phyloP scores from a whole-genome alignment of 2,113 vertebrate species.

The Apodemus speciosus region DNA sequence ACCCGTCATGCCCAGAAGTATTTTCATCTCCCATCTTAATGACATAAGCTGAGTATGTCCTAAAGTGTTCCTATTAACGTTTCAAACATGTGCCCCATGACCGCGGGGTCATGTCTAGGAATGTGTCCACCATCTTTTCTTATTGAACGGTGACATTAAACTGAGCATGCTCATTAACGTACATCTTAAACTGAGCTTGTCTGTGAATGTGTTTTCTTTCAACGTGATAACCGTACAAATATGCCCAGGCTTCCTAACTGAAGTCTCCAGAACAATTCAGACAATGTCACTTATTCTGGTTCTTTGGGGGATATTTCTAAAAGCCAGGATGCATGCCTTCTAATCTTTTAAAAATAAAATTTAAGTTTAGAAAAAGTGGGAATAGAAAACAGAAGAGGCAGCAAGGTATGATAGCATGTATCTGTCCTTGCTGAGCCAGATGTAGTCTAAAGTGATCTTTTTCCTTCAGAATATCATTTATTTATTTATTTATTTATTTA shows the following conservation, averaged over 20 bases:
- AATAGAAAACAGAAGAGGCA: not conserved
- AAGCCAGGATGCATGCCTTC: not conserved
- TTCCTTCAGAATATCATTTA: too few species aligned
- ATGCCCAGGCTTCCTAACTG: not conserved
- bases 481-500: too few species aligned
- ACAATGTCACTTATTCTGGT: not conserved
- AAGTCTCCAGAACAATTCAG: not conserved
- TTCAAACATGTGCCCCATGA: too few species aligned
- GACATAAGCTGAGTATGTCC: not conserved
- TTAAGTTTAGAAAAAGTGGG: not conserved
- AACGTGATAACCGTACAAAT: not conserved
- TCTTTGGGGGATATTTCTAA: not conserved
- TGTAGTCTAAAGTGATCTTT: not conserved
- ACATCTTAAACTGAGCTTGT: not conserved
- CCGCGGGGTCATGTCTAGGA: too few species aligned
- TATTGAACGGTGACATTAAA: not conserved
- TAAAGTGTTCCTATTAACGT: not conserved
- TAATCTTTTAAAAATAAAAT: not conserved
- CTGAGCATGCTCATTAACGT: not conserved
- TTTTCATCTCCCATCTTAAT: not conserved
- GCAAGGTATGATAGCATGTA: not conserved
- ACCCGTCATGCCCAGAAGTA: not conserved
- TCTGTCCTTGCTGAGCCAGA: not conserved
- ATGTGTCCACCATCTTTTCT: too few species aligned
- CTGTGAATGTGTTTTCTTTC: not conserved